Evolutionary conservation across 2,113 vertebrate genomes (phyloP).

Genomic region (Gymnogyps californianus): DNA sequence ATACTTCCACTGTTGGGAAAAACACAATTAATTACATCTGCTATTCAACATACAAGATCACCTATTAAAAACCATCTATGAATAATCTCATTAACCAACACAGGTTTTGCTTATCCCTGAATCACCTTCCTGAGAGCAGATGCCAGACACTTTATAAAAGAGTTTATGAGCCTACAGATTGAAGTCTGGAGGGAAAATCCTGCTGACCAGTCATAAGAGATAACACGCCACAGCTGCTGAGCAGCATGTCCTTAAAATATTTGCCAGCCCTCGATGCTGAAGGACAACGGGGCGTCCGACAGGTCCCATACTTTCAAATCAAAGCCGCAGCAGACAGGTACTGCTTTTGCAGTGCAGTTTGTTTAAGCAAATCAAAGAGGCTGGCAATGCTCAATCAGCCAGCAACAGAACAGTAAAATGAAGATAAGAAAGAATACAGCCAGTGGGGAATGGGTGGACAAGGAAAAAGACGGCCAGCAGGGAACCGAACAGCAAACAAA

Average conservation of each 20-base stretch:
- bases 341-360: background rate
- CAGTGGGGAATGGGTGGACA: background rate
- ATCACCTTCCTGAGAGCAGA: background rate
- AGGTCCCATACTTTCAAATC: background rate
- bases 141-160: background rate
- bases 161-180: background rate
- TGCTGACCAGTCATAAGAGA: slow-evolving; percentile 25
- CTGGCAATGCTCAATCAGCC: background rate
- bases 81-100: background rate
- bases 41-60: background rate
- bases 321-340: background rate
- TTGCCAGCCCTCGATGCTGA: background rate
- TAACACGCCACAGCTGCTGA: background rate
- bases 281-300: background rate
- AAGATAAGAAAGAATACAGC: background rate
- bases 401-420: background rate
- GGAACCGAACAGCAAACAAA: background rate
- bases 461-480: background rate
- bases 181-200: slow-evolving; percentile 10
- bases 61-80: background rate
- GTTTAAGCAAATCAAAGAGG: background rate
- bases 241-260: slow-evolving; percentile 15
- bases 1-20: background rate
- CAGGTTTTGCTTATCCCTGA: background rate
- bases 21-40: slow-evolving; percentile 29